Conservation (phyloP, 2,797 vertebrate genomes). For the Syndactyla subalaris region DNA sequence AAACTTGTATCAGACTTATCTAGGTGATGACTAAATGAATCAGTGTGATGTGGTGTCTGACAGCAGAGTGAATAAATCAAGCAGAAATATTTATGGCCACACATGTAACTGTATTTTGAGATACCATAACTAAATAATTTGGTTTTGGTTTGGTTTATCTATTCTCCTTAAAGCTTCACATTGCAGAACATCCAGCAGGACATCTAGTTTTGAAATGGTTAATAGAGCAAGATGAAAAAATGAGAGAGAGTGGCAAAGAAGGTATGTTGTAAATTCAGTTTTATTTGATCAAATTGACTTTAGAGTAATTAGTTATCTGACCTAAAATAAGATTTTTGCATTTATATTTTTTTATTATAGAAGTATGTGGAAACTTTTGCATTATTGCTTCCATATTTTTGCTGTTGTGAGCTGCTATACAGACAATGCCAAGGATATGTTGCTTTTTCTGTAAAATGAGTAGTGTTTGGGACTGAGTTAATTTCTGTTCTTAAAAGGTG, state of each 20-base stretch:
- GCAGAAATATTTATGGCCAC: not conserved
- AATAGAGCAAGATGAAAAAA: conserved; percentile 89
- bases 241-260: conserved; percentile 81
- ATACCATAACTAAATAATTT: not conserved
- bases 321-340: not conserved
- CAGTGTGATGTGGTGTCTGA: not conserved
- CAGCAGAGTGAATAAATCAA: not conserved
- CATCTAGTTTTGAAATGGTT: conserved; percentile 97
- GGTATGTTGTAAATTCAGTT: conserved; percentile 74
- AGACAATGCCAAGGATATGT: not conserved
- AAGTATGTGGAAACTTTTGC: not conserved
- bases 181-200: conserved; percentile 94
- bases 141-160: not conserved
- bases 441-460: not conserved
- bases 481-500: not conserved
- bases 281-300: not conserved
- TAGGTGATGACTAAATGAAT: not conserved
- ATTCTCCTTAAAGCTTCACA: conserved; percentile 83
- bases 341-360: not conserved
- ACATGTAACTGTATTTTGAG: not conserved
- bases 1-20: not conserved
- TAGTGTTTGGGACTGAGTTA: not conserved
- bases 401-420: not conserved
- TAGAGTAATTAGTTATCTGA: not conserved
- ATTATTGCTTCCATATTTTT: not conserved